Evolutionary conservation across 2,113 vertebrate species (phyloP).

Genomic region (Benitochromis conjunctus): DNA sequence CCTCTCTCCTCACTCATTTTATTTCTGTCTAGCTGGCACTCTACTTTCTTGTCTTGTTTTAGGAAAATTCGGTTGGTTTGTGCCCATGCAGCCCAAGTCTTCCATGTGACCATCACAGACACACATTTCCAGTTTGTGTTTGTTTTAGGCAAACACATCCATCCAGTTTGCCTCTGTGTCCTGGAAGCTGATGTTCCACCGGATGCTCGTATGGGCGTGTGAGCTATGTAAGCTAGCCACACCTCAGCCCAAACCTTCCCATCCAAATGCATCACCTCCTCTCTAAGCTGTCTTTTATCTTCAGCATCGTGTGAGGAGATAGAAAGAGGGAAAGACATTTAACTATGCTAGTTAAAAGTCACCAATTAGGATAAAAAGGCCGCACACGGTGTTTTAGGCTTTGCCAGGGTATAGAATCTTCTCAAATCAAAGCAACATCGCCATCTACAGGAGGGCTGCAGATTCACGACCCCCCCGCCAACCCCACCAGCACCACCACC

Average conservation of each 20-base stretch:
- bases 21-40: slow-evolving; percentile 66
- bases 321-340: slow-evolving; percentile 38
- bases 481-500: neutral
- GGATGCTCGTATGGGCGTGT: neutral
- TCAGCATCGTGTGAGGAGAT: slow-evolving; percentile 4
- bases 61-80: slow-evolving; percentile 66
- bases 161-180: slow-evolving; percentile 53
- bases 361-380: slow-evolving; percentile 52
- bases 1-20: slow-evolving; percentile 55
- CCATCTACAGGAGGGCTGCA: slow-evolving; percentile 70
- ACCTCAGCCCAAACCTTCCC: neutral
- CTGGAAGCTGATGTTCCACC: slow-evolving; percentile 23
- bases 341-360: slow-evolving; percentile 53
- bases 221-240: neutral
- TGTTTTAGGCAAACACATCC: slow-evolving; percentile 72
- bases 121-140: slow-evolving; percentile 65
- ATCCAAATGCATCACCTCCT: neutral
- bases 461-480: too few species aligned
- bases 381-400: slow-evolving; percentile 1
- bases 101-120: slow-evolving; percentile 57
- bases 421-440: slow-evolving; percentile 58
- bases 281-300: neutral
- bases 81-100: slow-evolving; percentile 56
- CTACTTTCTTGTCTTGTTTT: slow-evolving; percentile 65
- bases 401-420: neutral